These are phyloP conservation scores for Numida meleagris DNA, from an alignment of 2,113 vertebrate species.

Conservation along the genomic window DNA sequence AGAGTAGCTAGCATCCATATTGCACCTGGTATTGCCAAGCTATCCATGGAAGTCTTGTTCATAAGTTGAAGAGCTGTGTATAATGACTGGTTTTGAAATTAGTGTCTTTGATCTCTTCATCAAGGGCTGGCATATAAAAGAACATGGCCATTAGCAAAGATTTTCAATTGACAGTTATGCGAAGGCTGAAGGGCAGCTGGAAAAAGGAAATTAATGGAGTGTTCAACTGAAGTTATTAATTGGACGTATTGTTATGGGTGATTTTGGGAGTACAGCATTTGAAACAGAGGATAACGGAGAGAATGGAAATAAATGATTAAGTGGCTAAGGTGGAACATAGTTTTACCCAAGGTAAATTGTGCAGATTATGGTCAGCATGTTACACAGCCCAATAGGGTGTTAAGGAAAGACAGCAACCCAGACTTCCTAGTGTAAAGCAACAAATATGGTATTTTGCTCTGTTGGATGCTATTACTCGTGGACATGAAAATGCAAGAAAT, in stretches of 20 bases:
- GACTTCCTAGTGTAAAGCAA: neutral
- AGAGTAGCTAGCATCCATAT: neutral
- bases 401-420: neutral
- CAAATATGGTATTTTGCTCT: neutral
- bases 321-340: neutral
- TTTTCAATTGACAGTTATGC: neutral
- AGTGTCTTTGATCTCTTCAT: neutral
- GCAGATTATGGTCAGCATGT: neutral
- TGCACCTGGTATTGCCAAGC: neutral
- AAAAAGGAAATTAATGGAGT: neutral
- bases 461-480: accelerated
- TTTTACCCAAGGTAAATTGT: neutral
- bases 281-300: neutral
- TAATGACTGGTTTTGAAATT: neutral
- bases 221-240: neutral
- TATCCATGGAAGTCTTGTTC: neutral
- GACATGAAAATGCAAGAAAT: neutral
- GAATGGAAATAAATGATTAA: neutral
- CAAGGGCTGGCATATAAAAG: neutral
- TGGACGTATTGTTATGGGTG: neutral
- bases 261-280: neutral
- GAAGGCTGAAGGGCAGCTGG: neutral
- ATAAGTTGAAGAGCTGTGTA: neutral
- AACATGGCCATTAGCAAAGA: neutral
- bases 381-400: neutral